Percentiles rank a stretch among this genome's conserved stretches.
Conservation (phyloP, 2,113 vertebrate genomes). For the Glaucidium brasilianum region DNA sequence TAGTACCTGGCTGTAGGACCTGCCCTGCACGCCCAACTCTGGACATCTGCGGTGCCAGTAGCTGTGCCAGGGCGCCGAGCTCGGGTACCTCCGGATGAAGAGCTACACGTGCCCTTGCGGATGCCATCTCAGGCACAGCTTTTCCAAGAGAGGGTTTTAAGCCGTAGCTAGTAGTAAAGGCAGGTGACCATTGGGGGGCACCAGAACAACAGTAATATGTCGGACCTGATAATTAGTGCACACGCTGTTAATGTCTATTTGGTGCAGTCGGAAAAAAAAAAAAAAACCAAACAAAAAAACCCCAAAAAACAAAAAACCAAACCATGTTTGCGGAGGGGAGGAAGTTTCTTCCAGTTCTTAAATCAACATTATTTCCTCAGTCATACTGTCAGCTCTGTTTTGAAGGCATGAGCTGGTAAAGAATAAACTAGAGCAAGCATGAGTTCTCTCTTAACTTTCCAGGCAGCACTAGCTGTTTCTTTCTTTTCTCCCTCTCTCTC, state of each 20-base stretch:
- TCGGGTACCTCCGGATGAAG: not conserved
- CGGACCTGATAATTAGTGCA: not conserved
- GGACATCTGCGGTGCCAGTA: not conserved
- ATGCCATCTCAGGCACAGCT: not conserved
- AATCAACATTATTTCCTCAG: not conserved
- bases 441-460: not conserved
- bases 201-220: slow-evolving; percentile 39
- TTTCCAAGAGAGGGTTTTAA: not conserved
- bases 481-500: fast-evolving
- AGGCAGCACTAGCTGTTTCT: not conserved
- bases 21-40: not conserved
- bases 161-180: not conserved
- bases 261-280: not conserved
- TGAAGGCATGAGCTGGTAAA: not conserved
- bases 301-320: too few species aligned
- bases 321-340: not conserved
- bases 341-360: not conserved
- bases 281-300: too few species aligned
- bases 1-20: not conserved
- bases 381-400: not conserved
- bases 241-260: not conserved
- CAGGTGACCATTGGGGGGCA: slow-evolving; percentile 52
- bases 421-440: not conserved
- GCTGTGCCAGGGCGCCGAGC: not conserved
- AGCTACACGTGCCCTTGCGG: fast-evolving